A percentile compares a stretch with the other conserved stretches of the same genome.
phyloP scores from a whole-genome alignment of 2,113 vertebrate species.

The Kryptolebias marmoratus region DNA sequence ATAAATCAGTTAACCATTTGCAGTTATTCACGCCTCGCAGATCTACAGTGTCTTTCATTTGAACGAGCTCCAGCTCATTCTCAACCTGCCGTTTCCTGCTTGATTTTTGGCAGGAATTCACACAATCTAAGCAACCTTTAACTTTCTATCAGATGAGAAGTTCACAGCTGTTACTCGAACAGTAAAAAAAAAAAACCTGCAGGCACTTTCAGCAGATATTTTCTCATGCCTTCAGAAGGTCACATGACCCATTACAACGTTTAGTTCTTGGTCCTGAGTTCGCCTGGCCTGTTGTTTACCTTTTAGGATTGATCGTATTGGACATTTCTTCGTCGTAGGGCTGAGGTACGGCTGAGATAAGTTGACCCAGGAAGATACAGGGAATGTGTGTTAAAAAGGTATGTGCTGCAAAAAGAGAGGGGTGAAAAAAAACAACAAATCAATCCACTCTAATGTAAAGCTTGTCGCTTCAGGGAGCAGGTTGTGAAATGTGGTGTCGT shows the following conservation, averaged over 20 bases:
- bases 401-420: neutral
- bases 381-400: neutral
- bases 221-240: neutral
- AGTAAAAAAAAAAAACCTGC: neutral
- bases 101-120: neutral
- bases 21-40: neutral
- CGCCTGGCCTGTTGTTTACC: neutral
- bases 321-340: neutral
- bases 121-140: neutral
- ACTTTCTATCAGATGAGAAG: slow-evolving; percentile 3
- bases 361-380: neutral
- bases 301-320: neutral
- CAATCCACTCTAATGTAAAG: neutral
- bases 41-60: neutral
- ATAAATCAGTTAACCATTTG: neutral
- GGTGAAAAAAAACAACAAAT: slow-evolving; percentile 14
- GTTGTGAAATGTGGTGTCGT: slow-evolving; percentile 9
- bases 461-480: slow-evolving; percentile 13
- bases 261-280: neutral
- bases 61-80: neutral
- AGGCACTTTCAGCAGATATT: neutral
- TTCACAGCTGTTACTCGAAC: neutral
- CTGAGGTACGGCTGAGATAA: neutral
- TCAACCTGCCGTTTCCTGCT: neutral
- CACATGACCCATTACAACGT: neutral